Evolutionary conservation across 2,113 vertebrate species (phyloP), one percentile per base, ranked within the genome.

Genomic region (Melospiza melodia): DNA sequence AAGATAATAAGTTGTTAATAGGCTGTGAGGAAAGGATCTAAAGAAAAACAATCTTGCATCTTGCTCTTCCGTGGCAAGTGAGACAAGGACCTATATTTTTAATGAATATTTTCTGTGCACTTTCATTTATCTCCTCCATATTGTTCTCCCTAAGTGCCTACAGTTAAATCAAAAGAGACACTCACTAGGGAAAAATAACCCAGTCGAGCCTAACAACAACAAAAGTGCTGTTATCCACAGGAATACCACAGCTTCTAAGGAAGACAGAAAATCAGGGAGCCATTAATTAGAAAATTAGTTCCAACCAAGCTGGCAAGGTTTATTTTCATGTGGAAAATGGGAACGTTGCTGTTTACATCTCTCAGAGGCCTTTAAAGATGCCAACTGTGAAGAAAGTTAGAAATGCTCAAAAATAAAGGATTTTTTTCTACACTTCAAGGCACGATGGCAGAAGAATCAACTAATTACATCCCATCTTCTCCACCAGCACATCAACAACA

Each of bases 251-350:
- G 44, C 52, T 91, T 84, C 84, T 72, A 59, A 94, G 77, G 51
- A 71, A 74, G 59, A 82, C 46, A 84, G 27, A 74, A 90, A 59
- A 72, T 25, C 44, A 7, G 57, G 68, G 69, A 87, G 52, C 37
- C 48, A 75, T 86, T 89, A 90, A 89, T 84, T 90, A 92, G 73
- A 33, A 93, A 92, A 94, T 87, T 59, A 81, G 52, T 78, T 96
- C 57, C 62, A 78, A 63, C 21, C 44, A 89, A 92, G 22, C 57
- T 78, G 84, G 35, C 39, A 62, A 71, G 52, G 77, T 90, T 90
- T 81, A 48, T 74, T 86, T 86, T 90, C 28, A 61, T 61, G 27
- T 63, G 44, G 27, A 81, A 88, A 94, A 68, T 51, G 39, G 52
- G 66, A 71, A 68, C 46, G 48, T 37, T 78, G 35, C n/a, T 80